These are phyloP conservation scores for Penaeus chinensis DNA, from an alignment of 1,140 invertebrate species.

Conservation along the genomic window DNA sequence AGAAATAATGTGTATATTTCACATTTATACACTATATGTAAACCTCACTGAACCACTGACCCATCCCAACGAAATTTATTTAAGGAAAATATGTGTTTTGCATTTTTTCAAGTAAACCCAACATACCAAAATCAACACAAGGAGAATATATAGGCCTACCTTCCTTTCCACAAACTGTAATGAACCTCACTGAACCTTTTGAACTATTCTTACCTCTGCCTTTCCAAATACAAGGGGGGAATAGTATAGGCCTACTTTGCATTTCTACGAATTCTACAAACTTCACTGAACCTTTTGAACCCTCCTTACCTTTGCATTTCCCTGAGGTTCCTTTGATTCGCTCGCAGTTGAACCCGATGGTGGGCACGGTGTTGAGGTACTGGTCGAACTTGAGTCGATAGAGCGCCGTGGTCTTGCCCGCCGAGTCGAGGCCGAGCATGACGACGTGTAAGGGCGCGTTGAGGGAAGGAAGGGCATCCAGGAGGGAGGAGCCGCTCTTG, in stretches of 20 bases:
- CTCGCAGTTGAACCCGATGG: conserved; percentile 98
- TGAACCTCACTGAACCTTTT: no score
- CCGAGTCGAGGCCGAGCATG: conserved; percentile 95
- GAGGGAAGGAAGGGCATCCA: conserved; percentile 61
- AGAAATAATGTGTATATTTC: no score
- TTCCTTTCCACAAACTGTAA: background rate
- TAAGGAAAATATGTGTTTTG: no score
- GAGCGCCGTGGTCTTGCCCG: conserved; percentile 96
- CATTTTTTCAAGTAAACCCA: background rate
- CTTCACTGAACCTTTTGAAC: background rate
- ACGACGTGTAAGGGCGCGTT: conserved; percentile 89
- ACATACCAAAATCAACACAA: background rate
- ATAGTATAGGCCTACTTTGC: no score
- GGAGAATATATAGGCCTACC: background rate
- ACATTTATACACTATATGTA: no score
- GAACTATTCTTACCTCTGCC: no score
- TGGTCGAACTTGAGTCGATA: conserved; percentile 98
- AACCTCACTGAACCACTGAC: no score
- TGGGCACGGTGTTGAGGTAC: conserved; percentile 97
- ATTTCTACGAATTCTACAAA: background rate
- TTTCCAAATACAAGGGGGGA: background rate
- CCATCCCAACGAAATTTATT: no score
- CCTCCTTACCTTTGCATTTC: conserved; percentile 72
- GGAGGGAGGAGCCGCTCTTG: conserved; percentile 35
- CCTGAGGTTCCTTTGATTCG: conserved; percentile 81